Evolutionary conservation across 2,797 vertebrate species (phyloP), one percentile per base, ranked within the genome.

Genomic region (Paguma larvata): DNA sequence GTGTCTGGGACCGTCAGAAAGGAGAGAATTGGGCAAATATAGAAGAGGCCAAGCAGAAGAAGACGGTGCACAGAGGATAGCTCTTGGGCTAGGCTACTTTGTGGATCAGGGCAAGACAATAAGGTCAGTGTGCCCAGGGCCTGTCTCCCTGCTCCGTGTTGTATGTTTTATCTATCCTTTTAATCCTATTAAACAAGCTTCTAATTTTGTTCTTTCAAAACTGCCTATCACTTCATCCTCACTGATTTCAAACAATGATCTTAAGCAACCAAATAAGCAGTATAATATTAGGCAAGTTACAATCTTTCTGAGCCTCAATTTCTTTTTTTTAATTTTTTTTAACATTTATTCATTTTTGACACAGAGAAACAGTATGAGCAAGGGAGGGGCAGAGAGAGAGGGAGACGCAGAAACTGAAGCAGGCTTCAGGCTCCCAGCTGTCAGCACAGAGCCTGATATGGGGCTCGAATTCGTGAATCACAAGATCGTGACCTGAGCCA

Each of bases 181-280:
- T 73, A 56, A 53, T 72, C 16, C 23, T 18, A n/a, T 56, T 46
- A 1, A 82, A 41, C 1, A 89, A 85, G 14, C 13, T 4, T 27
- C n/a, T 67, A 53, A 73, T 23, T 87, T 77, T 63, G 3, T 75
- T 93, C 41, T 89, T 89, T 86, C 59, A 78, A 88, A 89, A 46
- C 3, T 91, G 19, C 7, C 11, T 78, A 65, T 75, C 34, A 73
- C 11, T 68, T 91, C 11, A 53, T 23, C 13, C 0, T 91, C 34
- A 79, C 3, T 73, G 32, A n/a, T 89, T 96, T 79, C 65, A 95
- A 63, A 90, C 7, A 72, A 72, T 63, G 9, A 3, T 32, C 8
- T 97, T 80, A 79, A 72, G 82, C 15, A 72, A 68, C 27, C 48
- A 91, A 72, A 63, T 10, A 89, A 95, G 16, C 3, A 3, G 8